Percentiles rank a stretch among this genome's conserved stretches.
phyloP scores from a whole-genome alignment of 2,113 vertebrate genomes.

The Motacilla tschutschensis region DNA sequence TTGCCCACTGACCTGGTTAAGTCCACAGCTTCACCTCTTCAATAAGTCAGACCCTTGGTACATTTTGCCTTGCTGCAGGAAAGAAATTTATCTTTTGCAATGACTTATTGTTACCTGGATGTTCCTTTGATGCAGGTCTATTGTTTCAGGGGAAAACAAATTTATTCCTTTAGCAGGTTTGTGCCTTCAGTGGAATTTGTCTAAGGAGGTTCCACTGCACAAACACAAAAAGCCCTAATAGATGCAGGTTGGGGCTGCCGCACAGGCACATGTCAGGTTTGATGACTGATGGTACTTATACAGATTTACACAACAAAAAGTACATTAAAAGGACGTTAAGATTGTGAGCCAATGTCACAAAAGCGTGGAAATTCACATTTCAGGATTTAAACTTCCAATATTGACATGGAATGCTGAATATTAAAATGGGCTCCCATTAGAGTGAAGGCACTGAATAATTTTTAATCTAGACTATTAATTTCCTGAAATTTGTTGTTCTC shows the following conservation, averaged over 20 bases:
- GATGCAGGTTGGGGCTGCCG: slow-evolving; percentile 73
- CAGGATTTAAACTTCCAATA: slow-evolving; percentile 77
- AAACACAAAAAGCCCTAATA: slow-evolving; percentile 79
- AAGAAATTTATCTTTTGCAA: slow-evolving; percentile 51
- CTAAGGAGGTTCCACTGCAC: slow-evolving; percentile 74
- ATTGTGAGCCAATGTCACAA: slow-evolving; percentile 76
- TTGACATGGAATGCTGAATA: slow-evolving; percentile 70
- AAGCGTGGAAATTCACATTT: slow-evolving; percentile 74
- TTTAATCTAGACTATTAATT: slow-evolving; percentile 74
- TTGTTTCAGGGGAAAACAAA: slow-evolving; percentile 74
- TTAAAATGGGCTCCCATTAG: slow-evolving; percentile 63
- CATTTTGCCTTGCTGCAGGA: slow-evolving; percentile 12
- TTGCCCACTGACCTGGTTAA: background rate
- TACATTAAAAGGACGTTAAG: slow-evolving; percentile 76
- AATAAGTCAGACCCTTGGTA: background rate
- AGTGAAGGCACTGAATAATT: slow-evolving; percentile 63
- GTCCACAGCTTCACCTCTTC: slow-evolving; percentile 18
- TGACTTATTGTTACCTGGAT: slow-evolving; percentile 62
- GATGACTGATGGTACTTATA: slow-evolving; percentile 79
- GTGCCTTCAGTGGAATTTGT: slow-evolving; percentile 73
- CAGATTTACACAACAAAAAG: slow-evolving; percentile 84
- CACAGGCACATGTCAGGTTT: slow-evolving; percentile 72
- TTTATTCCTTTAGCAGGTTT: slow-evolving; percentile 75
- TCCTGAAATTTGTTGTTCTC: slow-evolving; percentile 70
- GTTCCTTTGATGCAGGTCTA: slow-evolving; percentile 62